Base-by-base conservation (phyloP, 2,113 vertebrate genomes). In the Takifugu flavidus region DNA sequence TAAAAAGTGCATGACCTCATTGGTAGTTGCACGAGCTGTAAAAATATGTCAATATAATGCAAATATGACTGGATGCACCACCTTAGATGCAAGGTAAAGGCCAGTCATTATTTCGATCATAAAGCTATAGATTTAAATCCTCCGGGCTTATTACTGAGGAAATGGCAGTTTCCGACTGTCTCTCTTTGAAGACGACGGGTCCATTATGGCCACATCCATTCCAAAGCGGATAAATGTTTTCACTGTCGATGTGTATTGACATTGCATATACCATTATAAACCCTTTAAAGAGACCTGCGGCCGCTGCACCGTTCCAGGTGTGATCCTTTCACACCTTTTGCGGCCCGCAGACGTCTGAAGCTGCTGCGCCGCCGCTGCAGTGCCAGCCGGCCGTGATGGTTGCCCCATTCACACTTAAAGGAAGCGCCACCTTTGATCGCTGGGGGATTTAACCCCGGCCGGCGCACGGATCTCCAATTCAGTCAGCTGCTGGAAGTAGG, bases 191-290 rank as follows among this genome's bases (percentile, higher is more conserved):
- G 78, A 27, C 63, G 29, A 61, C 50, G 11, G 53, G 49, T 78
- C 71, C 75, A 65, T 87, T 79, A 84, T 62, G 50, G 62, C 75
- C 72, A 73, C 77, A 78, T 76, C 53, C 70, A 78, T 75, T 59
- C 65, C 82, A 82, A 82, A 85, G 86, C 75, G 67, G 69, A 59
- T 84, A 77, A 84, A 88, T 89, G 85, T 91, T 89, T 88, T 89
- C 79, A 60, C 86, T 88, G 67, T 25, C 45, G 70, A 88, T 91
- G 91, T 91, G 89, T 92, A 92, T 92, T 92, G 77, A 65, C 60
- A 49, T 54, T 60, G 76, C 70, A 77, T 75, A 86, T 80, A 83
- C 84, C 86, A 90, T 91, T 90, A 90, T 72, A 84, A 56, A 5
- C 72, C 28, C 51, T 69, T 82, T 77, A 61, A 72, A 70, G 59